These are phyloP conservation scores for Heliconius hortense DNA, from an alignment of 2,888 invertebrate species.

Conservation along the genomic window DNA sequence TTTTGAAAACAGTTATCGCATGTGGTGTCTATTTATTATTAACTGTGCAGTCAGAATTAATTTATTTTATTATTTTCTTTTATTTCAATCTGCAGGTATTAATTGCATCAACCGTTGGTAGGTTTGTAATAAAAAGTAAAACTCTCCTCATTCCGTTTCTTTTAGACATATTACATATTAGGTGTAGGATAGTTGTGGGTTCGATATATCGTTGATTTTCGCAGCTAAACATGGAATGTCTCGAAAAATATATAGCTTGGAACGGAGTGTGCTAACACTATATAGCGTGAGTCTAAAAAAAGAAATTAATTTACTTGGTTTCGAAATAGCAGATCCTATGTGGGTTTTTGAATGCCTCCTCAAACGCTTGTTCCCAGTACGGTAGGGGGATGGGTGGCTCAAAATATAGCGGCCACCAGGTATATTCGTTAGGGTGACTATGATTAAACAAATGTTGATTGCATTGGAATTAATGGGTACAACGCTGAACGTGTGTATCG, in stretches of 20 bases:
- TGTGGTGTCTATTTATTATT: background rate
- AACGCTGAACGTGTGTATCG: background rate
- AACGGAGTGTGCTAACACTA: too few relatives aligned
- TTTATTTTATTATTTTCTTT: background rate
- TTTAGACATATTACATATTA: too few relatives aligned
- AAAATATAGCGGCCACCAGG: constrained; percentile 20
- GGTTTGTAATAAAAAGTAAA: background rate
- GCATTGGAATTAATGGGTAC: background rate
- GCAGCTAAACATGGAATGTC: too few relatives aligned
- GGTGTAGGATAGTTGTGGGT: background rate
- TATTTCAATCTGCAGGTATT: background rate
- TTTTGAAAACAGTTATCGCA: background rate
- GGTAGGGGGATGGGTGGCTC: constrained; percentile 22
- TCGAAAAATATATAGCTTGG: too few relatives aligned
- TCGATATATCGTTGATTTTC: background rate
- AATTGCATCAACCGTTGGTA: background rate
- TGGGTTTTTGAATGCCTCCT: constrained; percentile 22
- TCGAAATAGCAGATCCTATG: constrained; percentile 22
- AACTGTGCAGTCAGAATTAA: background rate
- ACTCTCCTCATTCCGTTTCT: background rate
- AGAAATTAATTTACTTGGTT: background rate
- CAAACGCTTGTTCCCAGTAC: constrained; percentile 10
- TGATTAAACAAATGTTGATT: constrained; percentile 15
- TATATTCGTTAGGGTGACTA: constrained; percentile 31
- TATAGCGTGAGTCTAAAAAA: background rate